phyloP scores from a whole-genome alignment of 2,797 vertebrate species.

The Chelon labrosus region DNA sequence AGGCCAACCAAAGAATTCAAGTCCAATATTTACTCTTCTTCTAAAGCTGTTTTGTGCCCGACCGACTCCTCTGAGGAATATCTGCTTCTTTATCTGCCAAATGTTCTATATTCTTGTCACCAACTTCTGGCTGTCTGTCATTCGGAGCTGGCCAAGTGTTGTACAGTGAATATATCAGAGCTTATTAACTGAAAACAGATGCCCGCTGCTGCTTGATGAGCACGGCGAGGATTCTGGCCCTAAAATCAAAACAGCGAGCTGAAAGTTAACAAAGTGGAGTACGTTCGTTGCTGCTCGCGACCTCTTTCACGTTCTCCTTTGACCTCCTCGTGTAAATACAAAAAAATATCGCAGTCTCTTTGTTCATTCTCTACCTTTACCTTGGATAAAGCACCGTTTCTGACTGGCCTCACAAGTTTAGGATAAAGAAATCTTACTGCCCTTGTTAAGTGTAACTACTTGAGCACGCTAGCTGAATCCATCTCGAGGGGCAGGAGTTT shows the following conservation, averaged over 20 bases:
- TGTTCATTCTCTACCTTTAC: not conserved
- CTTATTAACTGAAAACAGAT: not conserved
- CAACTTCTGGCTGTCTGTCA: not conserved
- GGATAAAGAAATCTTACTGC: not conserved
- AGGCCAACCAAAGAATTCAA: not conserved
- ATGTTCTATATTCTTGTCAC: not conserved
- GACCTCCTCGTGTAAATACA: not conserved
- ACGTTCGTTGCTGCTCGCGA: not conserved
- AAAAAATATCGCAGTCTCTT: not conserved
- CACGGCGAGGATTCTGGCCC: no score
- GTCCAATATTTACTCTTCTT: not conserved
- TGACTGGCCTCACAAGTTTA: not conserved
- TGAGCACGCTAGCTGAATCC: constrained; percentile 15
- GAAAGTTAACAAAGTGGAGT: no score
- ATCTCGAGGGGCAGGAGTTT: not conserved
- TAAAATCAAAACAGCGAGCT: no score
- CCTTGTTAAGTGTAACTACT: constrained; percentile 13
- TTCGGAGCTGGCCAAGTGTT: not conserved
- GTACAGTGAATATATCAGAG: not conserved
- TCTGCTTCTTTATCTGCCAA: not conserved
- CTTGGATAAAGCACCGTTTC: not conserved
- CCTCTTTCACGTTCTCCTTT: not conserved
- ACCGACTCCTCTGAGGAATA: not conserved
- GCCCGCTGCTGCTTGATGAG: not conserved
- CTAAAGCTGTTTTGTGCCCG: not conserved